Conservation (phyloP, 2,888 invertebrate genomes). For the Eudemis profundana region DNA sequence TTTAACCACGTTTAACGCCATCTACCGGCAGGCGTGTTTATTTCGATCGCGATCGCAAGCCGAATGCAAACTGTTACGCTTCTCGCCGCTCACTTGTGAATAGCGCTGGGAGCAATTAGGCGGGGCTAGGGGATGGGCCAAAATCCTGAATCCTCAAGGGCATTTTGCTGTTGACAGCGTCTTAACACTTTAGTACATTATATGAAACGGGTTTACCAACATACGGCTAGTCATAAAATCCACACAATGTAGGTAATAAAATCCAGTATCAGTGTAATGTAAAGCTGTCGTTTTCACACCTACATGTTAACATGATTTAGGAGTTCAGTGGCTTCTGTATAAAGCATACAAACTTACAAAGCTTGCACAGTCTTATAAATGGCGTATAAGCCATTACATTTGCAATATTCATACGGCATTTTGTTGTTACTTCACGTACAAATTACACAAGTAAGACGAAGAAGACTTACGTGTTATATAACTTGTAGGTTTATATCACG, state of each 20-base stretch:
- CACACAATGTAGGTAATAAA: conserved; percentile 13
- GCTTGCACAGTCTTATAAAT: not conserved
- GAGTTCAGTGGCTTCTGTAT: conserved; percentile 17
- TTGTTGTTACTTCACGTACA: not conserved
- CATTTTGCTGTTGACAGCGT: too few relatives aligned
- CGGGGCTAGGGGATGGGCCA: too few relatives aligned
- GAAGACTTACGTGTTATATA: not conserved
- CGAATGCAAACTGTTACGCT: too few relatives aligned
- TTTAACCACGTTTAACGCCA: too few relatives aligned
- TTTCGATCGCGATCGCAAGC: too few relatives aligned
- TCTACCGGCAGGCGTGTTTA: too few relatives aligned
- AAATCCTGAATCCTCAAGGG: too few relatives aligned
- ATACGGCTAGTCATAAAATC: conserved; percentile 5
- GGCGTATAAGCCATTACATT: not conserved
- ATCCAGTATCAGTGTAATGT: conserved; percentile 7
- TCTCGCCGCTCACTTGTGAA: too few relatives aligned
- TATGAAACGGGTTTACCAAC: not conserved
- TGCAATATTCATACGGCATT: not conserved
- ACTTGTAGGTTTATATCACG: not conserved
- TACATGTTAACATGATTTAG: conserved; percentile 17
- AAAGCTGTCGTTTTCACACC: not conserved
- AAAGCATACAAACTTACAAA: conserved; percentile 1
- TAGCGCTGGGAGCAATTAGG: too few relatives aligned
- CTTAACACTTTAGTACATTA: not conserved
- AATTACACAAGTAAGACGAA: not conserved